Evolutionary conservation across 2,888 invertebrate genomes (phyloP), one percentile per base, ranked within the genome.

Genomic region (Xestia rhomboidea): DNA sequence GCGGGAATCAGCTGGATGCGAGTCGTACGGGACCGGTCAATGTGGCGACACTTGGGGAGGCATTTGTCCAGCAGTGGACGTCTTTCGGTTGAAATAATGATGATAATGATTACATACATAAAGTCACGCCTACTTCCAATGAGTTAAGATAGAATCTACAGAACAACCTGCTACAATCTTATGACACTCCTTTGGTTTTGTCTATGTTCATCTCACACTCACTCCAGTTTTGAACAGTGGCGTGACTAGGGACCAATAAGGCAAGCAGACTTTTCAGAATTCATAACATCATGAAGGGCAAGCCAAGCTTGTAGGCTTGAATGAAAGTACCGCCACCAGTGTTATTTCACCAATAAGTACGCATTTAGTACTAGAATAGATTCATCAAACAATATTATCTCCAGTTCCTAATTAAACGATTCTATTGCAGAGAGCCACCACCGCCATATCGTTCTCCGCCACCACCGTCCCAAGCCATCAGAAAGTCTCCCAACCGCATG

Each of bases 391-490:
- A 54, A n/a, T n/a, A n/a, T 54, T n/a, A n/a, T 51, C 51, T 51
- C 10, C 8, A 15, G 5, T n/a, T n/a, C 41, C 8, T n/a, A 41
- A 64, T 41, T 8, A 8, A 41, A 24, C 7, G 1, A 18, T 41
- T 64, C 64, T n/a, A n/a, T 62, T 30, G 73, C 88, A 97, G 97
- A 92, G 97, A 97, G 68, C 97, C 97, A 38, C 97, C 97, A 7
- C 97, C 97, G 3, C 97, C 97, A 2, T 97, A 97, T 84, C 95
- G 97, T 18, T 97, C 97, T 1, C 97, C 97, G 0, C 97, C 97
- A 10, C 96, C 97, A 0, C 96, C 96, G 3, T 92, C 94, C 0
- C 95, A 95, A 87, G 92, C 94, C 1, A 84, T 93, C 34, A 91
- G 95, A 44, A 96, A 96, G 81, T 96, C 96, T n/a, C 95, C 96